These are phyloP conservation scores for Hycleus phaleratus DNA, from an alignment of 1,140 invertebrate genomes.

Conservation along the genomic window DNA sequence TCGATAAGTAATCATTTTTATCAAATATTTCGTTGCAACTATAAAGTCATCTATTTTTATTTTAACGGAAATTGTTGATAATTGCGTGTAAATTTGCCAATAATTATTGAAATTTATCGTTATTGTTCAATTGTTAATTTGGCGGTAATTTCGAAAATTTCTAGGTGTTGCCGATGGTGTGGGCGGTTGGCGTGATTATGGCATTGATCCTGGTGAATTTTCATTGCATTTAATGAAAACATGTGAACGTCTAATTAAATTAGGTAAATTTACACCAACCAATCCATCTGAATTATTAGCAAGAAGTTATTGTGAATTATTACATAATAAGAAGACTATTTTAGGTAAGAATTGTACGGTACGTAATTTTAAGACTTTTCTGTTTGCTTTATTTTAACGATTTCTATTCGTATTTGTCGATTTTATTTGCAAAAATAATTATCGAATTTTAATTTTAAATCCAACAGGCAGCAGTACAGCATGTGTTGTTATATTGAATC, in stretches of 20 bases:
- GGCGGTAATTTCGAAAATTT: too few species aligned
- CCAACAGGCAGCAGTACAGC: constrained; percentile 87
- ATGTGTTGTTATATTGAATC: constrained; percentile 88
- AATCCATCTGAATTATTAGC: constrained; percentile 82
- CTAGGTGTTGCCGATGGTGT: constrained; percentile 96
- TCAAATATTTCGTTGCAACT: too few species aligned
- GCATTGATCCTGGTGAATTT: constrained; percentile 96
- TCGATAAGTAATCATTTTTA: too few species aligned
- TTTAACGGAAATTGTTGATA: too few species aligned
- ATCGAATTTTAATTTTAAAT: too few species aligned
- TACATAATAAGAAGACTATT: constrained; percentile 86
- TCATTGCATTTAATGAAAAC: constrained; percentile 87
- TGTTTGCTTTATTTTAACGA: not conserved
- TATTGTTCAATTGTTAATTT: too few species aligned
- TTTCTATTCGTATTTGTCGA: too few species aligned
- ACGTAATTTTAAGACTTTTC: not conserved
- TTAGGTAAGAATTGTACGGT: constrained; percentile 55
- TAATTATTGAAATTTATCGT: too few species aligned
- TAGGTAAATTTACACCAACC: constrained; percentile 75
- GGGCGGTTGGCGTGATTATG: constrained; percentile 94
- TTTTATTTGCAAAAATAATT: too few species aligned
- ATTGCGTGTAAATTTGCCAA: too few species aligned
- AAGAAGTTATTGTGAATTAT: constrained; percentile 83
- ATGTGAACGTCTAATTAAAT: constrained; percentile 84
- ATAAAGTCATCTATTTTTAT: too few species aligned